A percentile compares a stretch with the other conserved stretches of the same genome.
Evolutionary conservation across 2,888 invertebrate species (phyloP).

Genomic region (Nasonovia ribisnigri): DNA sequence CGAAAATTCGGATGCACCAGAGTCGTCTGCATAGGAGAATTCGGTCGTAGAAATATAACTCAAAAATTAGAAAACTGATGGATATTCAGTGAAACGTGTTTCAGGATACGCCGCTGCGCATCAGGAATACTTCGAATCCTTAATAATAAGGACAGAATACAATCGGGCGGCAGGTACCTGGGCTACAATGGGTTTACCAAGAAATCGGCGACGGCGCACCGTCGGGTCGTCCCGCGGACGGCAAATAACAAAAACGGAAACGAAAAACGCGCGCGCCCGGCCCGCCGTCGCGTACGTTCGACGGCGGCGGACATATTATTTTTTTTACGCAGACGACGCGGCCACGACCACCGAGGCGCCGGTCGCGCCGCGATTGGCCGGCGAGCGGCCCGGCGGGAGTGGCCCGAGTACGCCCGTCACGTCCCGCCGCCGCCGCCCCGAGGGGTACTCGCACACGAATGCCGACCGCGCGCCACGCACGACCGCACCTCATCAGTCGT

Average conservation of each 20-base stretch:
- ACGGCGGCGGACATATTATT: conserved; percentile 33
- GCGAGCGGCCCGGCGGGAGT: conserved; percentile 20
- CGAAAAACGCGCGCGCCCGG: not conserved
- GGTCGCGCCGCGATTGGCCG: conserved; percentile 43
- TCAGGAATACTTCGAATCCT: too few species aligned
- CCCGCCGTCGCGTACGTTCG: not conserved
- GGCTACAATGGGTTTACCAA: not conserved
- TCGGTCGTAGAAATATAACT: not conserved
- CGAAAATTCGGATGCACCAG: too few species aligned
- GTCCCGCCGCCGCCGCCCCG: conserved; percentile 35
- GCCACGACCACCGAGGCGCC: not conserved
- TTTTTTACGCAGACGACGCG: not conserved
- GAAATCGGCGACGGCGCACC: not conserved
- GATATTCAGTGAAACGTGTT: not conserved
- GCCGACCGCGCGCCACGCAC: conserved; percentile 5
- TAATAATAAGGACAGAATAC: not conserved
- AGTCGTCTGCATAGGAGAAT: not conserved
- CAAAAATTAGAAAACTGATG: not conserved
- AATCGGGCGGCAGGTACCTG: not conserved
- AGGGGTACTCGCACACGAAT: conserved; percentile 35
- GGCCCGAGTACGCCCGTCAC: conserved; percentile 49
- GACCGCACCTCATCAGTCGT: conserved; percentile 61
- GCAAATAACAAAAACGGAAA: not conserved
- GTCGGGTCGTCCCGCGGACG: not conserved
- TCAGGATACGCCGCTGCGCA: not conserved